Conservation (phyloP, 1,140 invertebrate species). For the Drosophila chauvacae region DNA sequence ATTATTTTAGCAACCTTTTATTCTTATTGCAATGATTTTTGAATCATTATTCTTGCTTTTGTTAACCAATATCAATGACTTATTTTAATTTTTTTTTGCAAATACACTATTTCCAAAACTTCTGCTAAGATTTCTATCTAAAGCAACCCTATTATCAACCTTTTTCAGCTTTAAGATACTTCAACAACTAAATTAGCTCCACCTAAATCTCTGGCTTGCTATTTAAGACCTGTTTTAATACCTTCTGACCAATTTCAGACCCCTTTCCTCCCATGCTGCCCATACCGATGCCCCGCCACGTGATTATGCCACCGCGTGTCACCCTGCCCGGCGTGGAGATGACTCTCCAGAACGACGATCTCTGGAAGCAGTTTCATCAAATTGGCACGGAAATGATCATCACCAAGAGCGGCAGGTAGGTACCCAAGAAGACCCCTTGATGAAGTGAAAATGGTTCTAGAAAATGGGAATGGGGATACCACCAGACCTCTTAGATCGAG, state of each 20-base stretch:
- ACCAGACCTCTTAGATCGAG: background rate
- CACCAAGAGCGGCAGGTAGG: slow-evolving; percentile 98
- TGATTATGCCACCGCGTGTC: slow-evolving; percentile 79
- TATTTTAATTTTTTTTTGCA: no score
- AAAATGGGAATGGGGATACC: background rate
- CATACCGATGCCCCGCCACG: slow-evolving; percentile 72
- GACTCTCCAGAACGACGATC: slow-evolving; percentile 93
- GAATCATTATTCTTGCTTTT: background rate
- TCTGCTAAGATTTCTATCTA: background rate
- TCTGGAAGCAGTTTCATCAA: slow-evolving; percentile 98
- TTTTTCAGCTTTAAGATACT: background rate
- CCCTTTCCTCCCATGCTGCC: slow-evolving; percentile 79
- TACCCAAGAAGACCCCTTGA: background rate
- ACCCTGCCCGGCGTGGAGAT: slow-evolving; percentile 84
- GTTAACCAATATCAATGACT: background rate
- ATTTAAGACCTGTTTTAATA: background rate
- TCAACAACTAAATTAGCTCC: background rate
- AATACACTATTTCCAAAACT: no score
- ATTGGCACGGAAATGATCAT: slow-evolving; percentile 99
- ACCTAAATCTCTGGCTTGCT: background rate
- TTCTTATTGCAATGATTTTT: background rate
- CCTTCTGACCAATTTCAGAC: slow-evolving; percentile 43
- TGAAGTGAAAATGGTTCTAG: background rate
- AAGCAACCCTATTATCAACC: background rate
- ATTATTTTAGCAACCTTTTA: background rate